phyloP scores from a whole-genome alignment of 30 jellyfish, hydroid and myxozoan species.

The Cassiopea xamachana region DNA sequence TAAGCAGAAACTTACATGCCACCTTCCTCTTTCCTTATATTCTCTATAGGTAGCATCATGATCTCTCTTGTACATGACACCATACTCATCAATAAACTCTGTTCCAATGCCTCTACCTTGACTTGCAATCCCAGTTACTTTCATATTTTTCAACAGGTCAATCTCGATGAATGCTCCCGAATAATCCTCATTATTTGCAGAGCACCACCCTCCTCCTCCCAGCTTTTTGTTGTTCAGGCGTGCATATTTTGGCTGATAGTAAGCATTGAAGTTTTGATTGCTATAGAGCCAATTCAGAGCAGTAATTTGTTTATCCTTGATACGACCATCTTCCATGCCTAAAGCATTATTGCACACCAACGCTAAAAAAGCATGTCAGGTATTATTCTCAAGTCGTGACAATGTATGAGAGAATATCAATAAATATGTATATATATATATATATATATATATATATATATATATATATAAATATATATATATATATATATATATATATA shows the following conservation, averaged over 20 bases:
- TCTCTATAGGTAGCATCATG: slow-evolving; percentile 67
- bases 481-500: too few species aligned
- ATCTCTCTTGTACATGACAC: slow-evolving; percentile 76
- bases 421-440: too few species aligned
- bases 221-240: slow-evolving; percentile 67
- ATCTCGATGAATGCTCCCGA: slow-evolving; percentile 80
- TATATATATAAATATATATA: too few species aligned
- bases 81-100: slow-evolving; percentile 84
- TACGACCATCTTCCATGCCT: slow-evolving; percentile 93
- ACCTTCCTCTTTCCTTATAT: slow-evolving; percentile 82
- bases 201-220: slow-evolving; percentile 98
- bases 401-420: too few species aligned
- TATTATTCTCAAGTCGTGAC: neutral
- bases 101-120: slow-evolving; percentile 80
- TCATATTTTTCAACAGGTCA: slow-evolving; percentile 77
- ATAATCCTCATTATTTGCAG: slow-evolving; percentile 58
- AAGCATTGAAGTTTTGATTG: slow-evolving; percentile 13
- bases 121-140: slow-evolving; percentile 80
- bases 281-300: slow-evolving; percentile 89
- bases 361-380: neutral
- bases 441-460: too few species aligned
- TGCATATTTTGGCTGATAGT: slow-evolving; percentile 70
- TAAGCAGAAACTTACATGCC: slow-evolving; percentile 89
- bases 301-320: slow-evolving; percentile 81
- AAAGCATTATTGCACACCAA: slow-evolving; percentile 74